Evolutionary conservation across 1,140 invertebrate genomes (phyloP).

Genomic region (Drosophila arizonae): DNA sequence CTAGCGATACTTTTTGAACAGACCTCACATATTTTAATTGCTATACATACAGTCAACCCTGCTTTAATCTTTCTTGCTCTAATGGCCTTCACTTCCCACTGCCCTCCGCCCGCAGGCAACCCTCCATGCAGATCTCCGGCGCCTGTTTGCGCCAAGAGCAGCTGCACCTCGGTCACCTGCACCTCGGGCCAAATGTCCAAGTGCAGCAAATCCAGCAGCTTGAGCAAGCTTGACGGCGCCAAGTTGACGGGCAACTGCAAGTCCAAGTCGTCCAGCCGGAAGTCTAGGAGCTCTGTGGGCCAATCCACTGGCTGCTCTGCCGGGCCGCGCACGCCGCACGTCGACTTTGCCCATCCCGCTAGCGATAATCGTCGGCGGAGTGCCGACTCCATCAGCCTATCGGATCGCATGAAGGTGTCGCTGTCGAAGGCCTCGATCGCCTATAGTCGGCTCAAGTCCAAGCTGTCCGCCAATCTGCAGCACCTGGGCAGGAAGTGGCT

Average conservation of each 20-base stretch:
- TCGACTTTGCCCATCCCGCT: conserved; percentile 58
- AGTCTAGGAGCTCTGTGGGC: background rate
- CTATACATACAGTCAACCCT: too few relatives aligned
- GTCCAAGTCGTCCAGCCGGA: conserved; percentile 24
- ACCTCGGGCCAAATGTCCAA: background rate
- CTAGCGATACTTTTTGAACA: too few relatives aligned
- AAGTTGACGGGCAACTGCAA: background rate
- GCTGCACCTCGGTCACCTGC: background rate
- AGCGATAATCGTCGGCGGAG: background rate
- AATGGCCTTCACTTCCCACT: too few relatives aligned
- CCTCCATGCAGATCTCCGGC: background rate
- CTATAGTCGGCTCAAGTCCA: conserved; percentile 31
- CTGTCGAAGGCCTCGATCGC: conserved; percentile 39
- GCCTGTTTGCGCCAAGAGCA: background rate
- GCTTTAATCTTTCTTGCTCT: too few relatives aligned
- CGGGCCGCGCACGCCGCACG: conserved; percentile 36
- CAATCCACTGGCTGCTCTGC: background rate
- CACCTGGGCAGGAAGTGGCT: conserved; percentile 35
- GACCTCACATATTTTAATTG: too few relatives aligned
- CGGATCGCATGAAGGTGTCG: conserved; percentile 27
- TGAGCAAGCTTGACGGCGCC: background rate
- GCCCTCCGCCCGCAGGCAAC: too few relatives aligned
- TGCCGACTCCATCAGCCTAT: background rate
- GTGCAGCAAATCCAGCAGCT: conserved; percentile 17
- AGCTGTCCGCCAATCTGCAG: background rate